Evolutionary conservation across 2,797 vertebrate species (phyloP).

Genomic region (Furcifer pardalis): DNA sequence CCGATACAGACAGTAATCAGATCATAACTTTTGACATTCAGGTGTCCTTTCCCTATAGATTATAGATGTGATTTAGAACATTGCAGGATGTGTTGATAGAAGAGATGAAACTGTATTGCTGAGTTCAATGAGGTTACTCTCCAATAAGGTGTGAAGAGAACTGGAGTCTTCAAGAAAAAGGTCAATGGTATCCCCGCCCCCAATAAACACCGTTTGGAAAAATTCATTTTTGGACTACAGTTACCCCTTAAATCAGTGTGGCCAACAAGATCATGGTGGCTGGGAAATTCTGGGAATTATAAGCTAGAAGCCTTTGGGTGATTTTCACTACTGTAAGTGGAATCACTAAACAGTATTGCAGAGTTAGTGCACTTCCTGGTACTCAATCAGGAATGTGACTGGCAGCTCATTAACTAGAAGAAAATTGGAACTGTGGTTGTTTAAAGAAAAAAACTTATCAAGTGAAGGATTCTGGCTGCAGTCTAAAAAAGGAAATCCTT

Average conservation of each 20-base stretch:
- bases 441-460: too few species aligned
- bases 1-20: conserved; percentile 33
- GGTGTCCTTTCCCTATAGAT: conserved; percentile 31
- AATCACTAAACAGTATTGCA: too few species aligned
- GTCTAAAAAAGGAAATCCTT: not conserved
- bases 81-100: not conserved
- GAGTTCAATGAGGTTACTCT: too few species aligned
- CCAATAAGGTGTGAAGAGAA: not conserved
- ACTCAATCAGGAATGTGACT: too few species aligned
- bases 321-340: too few species aligned
- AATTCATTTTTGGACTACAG: not conserved
- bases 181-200: not conserved
- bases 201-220: not conserved
- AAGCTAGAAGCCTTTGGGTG: too few species aligned
- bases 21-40: conserved; percentile 52
- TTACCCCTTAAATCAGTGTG: not conserved
- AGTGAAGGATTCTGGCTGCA: too few species aligned
- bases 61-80: not conserved
- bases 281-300: not conserved
- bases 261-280: not conserved
- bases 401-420: too few species aligned
- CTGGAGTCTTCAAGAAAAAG: not conserved
- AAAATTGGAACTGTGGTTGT: too few species aligned
- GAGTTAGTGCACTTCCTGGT: too few species aligned
- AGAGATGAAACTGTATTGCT: not conserved